Conservation (phyloP, 1,140 invertebrate species). For the Grapholita molesta region DNA sequence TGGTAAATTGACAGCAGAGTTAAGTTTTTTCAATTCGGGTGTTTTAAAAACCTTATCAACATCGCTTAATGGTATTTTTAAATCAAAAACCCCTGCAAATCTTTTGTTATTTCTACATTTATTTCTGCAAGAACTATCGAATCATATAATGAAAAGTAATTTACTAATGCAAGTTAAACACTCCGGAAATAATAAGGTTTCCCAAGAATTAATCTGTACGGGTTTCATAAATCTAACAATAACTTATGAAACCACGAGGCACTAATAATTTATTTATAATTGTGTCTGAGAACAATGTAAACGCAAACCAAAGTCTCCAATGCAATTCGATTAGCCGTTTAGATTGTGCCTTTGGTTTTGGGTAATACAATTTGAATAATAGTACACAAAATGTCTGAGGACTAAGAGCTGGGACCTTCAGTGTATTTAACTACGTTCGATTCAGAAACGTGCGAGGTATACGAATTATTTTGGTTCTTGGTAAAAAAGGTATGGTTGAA, state of each 20-base stretch:
- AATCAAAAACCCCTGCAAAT: too few relatives aligned
- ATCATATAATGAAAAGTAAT: too few relatives aligned
- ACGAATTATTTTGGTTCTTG: neutral
- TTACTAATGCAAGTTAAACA: too few relatives aligned
- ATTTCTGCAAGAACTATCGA: too few relatives aligned
- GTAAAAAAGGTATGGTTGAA: neutral
- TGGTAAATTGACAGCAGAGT: too few relatives aligned
- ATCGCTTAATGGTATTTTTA: too few relatives aligned
- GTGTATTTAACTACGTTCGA: neutral
- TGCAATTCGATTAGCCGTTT: neutral
- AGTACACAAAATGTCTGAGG: neutral
- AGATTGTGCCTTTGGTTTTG: neutral
- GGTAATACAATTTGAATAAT: neutral
- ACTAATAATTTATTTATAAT: neutral
- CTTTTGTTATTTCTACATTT: too few relatives aligned
- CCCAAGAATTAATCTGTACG: too few relatives aligned
- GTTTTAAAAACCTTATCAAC: too few relatives aligned
- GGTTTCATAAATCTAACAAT: too few relatives aligned
- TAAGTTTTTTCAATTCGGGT: too few relatives aligned
- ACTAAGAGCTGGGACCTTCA: neutral
- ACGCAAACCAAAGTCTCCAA: neutral
- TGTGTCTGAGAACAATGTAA: neutral
- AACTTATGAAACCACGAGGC: neutral
- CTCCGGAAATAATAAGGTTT: too few relatives aligned
- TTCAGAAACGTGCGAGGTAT: slow-evolving; percentile 6